Evolutionary conservation across 2,888 invertebrate species (phyloP), one percentile per base, ranked within the genome.

Genomic region (Litoditis marina): DNA sequence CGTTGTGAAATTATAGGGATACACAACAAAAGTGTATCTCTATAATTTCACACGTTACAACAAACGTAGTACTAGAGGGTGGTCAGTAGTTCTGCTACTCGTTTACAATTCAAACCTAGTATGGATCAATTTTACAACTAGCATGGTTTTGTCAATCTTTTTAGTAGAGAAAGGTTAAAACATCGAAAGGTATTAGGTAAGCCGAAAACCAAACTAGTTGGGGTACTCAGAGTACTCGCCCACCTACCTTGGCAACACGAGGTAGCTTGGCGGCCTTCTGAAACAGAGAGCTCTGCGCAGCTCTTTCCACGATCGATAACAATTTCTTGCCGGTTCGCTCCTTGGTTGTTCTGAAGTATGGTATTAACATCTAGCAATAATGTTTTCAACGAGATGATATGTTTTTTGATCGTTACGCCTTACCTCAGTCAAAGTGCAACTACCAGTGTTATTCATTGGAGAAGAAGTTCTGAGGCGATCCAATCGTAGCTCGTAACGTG

Each of bases 251-350:
- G 30, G 73, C 76, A 13, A 76, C 73, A 25, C 69, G 69, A 22
- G 69, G 65, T 50, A 81, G 52, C 82, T 93, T 92, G 0, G 92
- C 89, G 30, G 92, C 92, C 87, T 90, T 84, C 85, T 92, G 92
- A 83, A 93, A 92, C 82, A 91, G 90, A 84, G 90, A 90, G 66
- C 90, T 91, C 28, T 90, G 89, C 0, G 92, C 89, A 69, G 93
- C 89, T 83, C 89, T 89, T 83, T 92, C 91, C 11, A 93, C 90
- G 85, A 92, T 89, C 68, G 88, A 88, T 59, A 92, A 86, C 69
- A 92, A 87, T 80, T 90, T 91, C 83, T 66, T 73, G 19, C 73
- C 73, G 6, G 72, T 68, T n/a, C 67, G 57, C 42, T 71, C 73
- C 36, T 71, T 71, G 19, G 65, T 63, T 31, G 55, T 67, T 32